Percentiles rank a stretch among this genome's conserved stretches.
Evolutionary conservation across 37 sponge, comb jelly and placozoan species (phyloP).

Genomic region (Tethya wilhelma): DNA sequence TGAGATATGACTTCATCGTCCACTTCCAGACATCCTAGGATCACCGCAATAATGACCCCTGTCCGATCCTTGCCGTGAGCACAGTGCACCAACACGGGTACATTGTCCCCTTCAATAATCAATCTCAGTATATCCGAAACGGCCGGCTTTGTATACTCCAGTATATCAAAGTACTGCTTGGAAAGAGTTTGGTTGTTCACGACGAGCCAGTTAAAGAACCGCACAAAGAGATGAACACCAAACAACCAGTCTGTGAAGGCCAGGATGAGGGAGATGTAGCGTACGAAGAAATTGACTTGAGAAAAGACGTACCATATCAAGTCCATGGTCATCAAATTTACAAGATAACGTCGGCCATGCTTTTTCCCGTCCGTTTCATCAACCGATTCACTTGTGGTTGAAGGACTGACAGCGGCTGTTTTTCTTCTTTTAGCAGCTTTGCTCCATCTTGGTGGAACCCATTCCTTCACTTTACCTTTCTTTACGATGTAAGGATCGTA

Average conservation of each 20-base stretch:
- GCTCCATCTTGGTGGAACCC: slow-evolving; percentile 52
- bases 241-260: slow-evolving; percentile 66
- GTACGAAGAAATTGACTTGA: slow-evolving; percentile 69
- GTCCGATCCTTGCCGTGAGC: slow-evolving; percentile 93
- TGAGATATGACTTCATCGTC: slow-evolving; percentile 71
- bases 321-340: slow-evolving; percentile 74
- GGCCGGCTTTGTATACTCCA: slow-evolving; percentile 70
- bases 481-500: slow-evolving; percentile 57
- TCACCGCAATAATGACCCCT: slow-evolving; percentile 68
- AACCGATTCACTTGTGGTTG: not conserved
- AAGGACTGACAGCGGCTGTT: not conserved
- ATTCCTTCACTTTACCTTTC: slow-evolving; percentile 41
- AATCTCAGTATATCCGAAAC: slow-evolving; percentile 62
- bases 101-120: slow-evolving; percentile 44
- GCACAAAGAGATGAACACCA: slow-evolving; percentile 73
- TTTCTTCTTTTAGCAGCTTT: not conserved
- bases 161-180: slow-evolving; percentile 70
- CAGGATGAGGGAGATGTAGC: slow-evolving; percentile 68
- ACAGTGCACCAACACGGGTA: slow-evolving; percentile 83
- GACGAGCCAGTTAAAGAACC: slow-evolving; percentile 61
- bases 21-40: slow-evolving; percentile 73
- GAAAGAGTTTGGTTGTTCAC: slow-evolving; percentile 54
- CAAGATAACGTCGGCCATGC: slow-evolving; percentile 48
- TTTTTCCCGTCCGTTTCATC: not conserved
- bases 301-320: slow-evolving; percentile 57